These are phyloP conservation scores for Camelus dromedarius DNA, from an alignment of 2,113 vertebrate genomes.

Conservation along the genomic window DNA sequence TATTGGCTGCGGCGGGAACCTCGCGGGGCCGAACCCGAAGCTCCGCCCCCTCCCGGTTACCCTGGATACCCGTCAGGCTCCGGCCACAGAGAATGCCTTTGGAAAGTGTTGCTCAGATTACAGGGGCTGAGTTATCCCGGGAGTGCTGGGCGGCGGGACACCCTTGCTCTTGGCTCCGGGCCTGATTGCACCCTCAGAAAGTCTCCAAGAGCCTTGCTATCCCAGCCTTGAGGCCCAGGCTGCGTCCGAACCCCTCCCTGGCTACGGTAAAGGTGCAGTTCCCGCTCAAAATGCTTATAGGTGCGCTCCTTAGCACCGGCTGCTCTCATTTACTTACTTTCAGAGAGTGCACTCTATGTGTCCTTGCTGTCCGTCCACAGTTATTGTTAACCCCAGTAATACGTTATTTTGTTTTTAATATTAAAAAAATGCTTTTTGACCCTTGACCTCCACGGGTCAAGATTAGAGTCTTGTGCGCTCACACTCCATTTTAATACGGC, in stretches of 20 bases:
- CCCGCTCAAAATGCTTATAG: constrained; percentile 32
- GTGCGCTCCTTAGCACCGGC: neutral
- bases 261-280: neutral
- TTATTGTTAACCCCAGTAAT: neutral
- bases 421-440: neutral
- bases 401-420: neutral
- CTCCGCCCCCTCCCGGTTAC: constrained; percentile 73
- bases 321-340: neutral
- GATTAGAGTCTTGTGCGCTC: neutral
- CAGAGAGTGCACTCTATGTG: neutral
- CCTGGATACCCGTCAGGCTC: constrained; percentile 64
- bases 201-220: neutral
- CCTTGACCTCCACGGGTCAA: neutral
- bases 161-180: neutral
- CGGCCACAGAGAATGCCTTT: neutral
- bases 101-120: constrained; percentile 66
- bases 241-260: neutral
- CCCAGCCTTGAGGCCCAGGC: neutral
- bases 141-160: neutral
- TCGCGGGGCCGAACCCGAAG: constrained; percentile 14
- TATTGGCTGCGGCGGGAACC: constrained; percentile 68
- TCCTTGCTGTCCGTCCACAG: neutral
- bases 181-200: neutral
- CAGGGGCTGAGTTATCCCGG: neutral
- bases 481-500: neutral